A percentile compares a stretch with the other conserved stretches of the same genome.
phyloP scores from a whole-genome alignment of 2,888 invertebrate genomes.

The Aspidapion aeneum region DNA sequence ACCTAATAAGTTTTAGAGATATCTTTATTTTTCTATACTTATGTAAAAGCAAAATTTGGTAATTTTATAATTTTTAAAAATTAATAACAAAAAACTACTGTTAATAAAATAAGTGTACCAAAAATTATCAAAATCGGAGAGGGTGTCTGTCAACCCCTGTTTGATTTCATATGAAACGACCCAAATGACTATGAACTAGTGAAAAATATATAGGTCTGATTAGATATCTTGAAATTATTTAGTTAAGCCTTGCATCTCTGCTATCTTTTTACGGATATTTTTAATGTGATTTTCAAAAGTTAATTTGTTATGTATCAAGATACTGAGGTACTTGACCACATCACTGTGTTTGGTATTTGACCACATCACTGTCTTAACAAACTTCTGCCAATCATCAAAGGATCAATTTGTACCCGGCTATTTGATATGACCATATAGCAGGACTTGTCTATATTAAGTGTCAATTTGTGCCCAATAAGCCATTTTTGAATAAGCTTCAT shows the following conservation, averaged over 20 bases:
- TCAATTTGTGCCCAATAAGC: too few species aligned
- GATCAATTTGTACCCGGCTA: neutral
- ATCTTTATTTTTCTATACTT: too few species aligned
- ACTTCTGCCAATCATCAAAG: neutral
- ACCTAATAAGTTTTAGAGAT: too few species aligned
- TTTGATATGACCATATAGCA: neutral
- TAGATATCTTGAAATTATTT: neutral
- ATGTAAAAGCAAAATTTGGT: too few species aligned
- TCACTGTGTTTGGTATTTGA: neutral
- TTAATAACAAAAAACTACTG: too few species aligned
- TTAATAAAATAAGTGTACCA: too few species aligned
- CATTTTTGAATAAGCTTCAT: too few species aligned
- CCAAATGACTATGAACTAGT: neutral
- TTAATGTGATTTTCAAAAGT: neutral
- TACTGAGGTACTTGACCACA: neutral
- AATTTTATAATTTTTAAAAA: too few species aligned
- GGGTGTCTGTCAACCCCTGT: too few species aligned
- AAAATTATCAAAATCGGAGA: too few species aligned
- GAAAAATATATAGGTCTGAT: neutral
- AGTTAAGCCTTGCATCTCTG: neutral
- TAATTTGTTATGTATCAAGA: neutral
- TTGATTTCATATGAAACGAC: neutral
- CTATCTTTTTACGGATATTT: neutral
- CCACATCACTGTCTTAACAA: neutral
- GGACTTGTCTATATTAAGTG: neutral